Conservation (phyloP, 2,113 vertebrate species). For the Terrapene triunguis region DNA sequence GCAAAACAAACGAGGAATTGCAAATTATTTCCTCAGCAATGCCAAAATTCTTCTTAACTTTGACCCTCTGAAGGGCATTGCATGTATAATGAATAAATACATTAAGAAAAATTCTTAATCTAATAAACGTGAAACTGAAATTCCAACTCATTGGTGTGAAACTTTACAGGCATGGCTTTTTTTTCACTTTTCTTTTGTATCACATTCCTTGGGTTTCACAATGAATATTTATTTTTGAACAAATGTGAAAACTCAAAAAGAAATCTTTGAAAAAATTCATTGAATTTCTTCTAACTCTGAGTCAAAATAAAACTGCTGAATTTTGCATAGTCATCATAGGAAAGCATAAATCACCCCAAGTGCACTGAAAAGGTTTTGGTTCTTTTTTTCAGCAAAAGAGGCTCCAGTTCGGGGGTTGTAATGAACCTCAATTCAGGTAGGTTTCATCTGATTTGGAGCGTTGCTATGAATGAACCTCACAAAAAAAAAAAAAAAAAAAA, state of each 20-base stretch:
- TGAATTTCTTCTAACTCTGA: background rate
- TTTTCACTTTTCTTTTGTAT: background rate
- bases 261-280: fast-evolving
- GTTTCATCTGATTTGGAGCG: background rate
- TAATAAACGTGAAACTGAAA: background rate
- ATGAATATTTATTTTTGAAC: background rate
- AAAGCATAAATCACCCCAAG: background rate
- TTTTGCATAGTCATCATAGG: background rate
- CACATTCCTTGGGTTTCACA: background rate
- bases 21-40: background rate
- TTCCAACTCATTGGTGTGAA: background rate
- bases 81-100: background rate
- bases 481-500: background rate
- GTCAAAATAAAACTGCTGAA: background rate
- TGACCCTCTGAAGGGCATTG: background rate
- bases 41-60: background rate
- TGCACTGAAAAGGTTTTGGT: background rate
- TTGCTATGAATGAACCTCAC: background rate
- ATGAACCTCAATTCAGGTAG: background rate
- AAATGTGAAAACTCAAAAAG: background rate
- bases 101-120: background rate
- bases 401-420: background rate
- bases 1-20: background rate
- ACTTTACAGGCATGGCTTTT: background rate
- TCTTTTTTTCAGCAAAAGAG: background rate